Evolutionary conservation across 2,797 vertebrate genomes (phyloP), one percentile per base, ranked within the genome.

Genomic region (Micrastur ruficollis): DNA sequence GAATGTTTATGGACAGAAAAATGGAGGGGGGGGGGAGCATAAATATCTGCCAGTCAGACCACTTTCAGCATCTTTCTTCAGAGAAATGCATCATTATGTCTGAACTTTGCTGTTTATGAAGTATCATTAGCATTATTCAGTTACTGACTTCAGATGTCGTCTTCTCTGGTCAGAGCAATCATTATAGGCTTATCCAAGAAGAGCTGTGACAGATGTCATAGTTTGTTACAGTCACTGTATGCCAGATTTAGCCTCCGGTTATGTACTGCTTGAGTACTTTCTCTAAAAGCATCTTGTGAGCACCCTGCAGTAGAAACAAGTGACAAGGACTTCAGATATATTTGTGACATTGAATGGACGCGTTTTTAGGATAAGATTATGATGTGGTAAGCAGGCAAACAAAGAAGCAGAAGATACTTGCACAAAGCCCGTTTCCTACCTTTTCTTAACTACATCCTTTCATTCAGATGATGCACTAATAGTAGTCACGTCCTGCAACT

Each of bases 151-250:
- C 80, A 55, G 96, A 89, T 56, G 61, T 92, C 40, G 16, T 72
- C 95, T 90, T 92, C 96, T 96, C 61, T 94, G 95, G 96, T 91
- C 94, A 29, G 67, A 96, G 90, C 93, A 90, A 97, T 98, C 97
- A 67, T 76, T 93, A 88, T 22, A 50, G 90, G 70, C 53, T 96
- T 96, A 75, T 94, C 72, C 59, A 34, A 90, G 97, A 97, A 73
- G 93, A 88, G 96, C 70, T 96, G 95, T 97, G 98, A 98, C 98
- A 98, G 97, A 98, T 98, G 98, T 97, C 98, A 97, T 19, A 19
- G 70, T 14, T 66, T 61, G 94, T 98, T 97, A 98, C 85, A 66
- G 87, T 98, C 97, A 97, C 90, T 26, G n/a, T 49, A 46, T 63
- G 81, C 96, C 90, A 86, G 89, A 97, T 92, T 96, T 97, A 90